Conservation (phyloP, 2,113 vertebrate genomes). For the Sebastes schlegelii region DNA sequence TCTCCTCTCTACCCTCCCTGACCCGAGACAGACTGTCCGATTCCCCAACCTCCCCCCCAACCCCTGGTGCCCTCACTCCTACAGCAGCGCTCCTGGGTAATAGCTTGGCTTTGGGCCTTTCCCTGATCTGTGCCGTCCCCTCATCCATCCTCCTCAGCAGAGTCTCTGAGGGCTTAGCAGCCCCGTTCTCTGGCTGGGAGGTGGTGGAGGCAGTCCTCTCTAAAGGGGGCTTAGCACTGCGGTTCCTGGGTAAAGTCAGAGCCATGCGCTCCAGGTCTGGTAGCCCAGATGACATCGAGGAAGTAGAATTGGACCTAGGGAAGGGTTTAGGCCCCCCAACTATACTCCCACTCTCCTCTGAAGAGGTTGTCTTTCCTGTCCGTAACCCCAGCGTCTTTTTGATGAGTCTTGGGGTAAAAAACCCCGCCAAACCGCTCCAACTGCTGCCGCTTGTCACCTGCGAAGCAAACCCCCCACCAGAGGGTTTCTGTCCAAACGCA, state of each 20-base stretch:
- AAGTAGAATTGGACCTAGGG: slow-evolving; percentile 98
- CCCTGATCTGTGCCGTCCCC: slow-evolving; percentile 90
- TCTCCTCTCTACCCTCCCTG: slow-evolving; percentile 81
- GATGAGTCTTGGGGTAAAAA: slow-evolving; percentile 98
- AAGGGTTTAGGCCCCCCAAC: slow-evolving; percentile 90
- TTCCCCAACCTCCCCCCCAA: slow-evolving; percentile 78
- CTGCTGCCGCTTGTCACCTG: slow-evolving; percentile 87
- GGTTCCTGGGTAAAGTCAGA: slow-evolving; percentile 97
- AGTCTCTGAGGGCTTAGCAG: slow-evolving; percentile 82
- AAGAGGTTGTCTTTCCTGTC: slow-evolving; percentile 89
- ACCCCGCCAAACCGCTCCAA: slow-evolving; percentile 96
- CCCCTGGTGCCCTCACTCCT: slow-evolving; percentile 80
- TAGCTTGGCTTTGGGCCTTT: slow-evolving; percentile 96
- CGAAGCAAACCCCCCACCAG: slow-evolving; percentile 81
- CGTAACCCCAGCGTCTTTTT: slow-evolving; percentile 97
- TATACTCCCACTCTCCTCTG: slow-evolving; percentile 84
- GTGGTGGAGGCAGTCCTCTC: slow-evolving; percentile 93
- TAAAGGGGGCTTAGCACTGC: slow-evolving; percentile 92
- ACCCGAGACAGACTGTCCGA: slow-evolving; percentile 78
- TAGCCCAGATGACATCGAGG: slow-evolving; percentile 97
- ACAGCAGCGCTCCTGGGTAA: slow-evolving; percentile 86
- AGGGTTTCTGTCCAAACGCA: slow-evolving; percentile 90
- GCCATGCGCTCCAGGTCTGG: slow-evolving; percentile 98
- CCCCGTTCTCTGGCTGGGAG: slow-evolving; percentile 94
- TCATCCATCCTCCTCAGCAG: slow-evolving; percentile 90